phyloP scores from a whole-genome alignment of 2,797 vertebrate species.

The Pelochelys cantorii region DNA sequence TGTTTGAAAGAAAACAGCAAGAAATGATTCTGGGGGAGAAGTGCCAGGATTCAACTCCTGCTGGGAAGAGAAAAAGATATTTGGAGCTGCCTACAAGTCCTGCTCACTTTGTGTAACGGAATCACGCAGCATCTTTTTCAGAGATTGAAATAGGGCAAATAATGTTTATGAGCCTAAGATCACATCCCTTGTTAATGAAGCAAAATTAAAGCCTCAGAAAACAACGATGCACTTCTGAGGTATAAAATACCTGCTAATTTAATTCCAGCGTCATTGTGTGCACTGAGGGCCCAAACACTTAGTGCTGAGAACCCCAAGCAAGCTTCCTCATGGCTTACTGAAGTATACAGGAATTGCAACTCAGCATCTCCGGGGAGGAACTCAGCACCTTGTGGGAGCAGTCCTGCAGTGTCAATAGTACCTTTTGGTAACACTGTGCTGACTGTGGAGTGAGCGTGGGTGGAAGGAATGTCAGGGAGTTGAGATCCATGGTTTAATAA shows the following conservation, averaged over 20 bases:
- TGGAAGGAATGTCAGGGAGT: background rate
- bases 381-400: background rate
- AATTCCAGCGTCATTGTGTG: background rate
- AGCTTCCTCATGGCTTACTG: background rate
- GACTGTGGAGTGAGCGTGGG: accelerated
- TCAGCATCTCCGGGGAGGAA: background rate
- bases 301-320: background rate
- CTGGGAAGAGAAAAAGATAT: constrained; percentile 57
- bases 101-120: constrained; percentile 51
- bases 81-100: constrained; percentile 48
- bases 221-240: background rate
- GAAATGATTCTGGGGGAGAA: constrained; percentile 68
- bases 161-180: background rate
- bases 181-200: background rate
- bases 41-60: constrained; percentile 68
- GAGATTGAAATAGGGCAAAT: constrained; percentile 29
- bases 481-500: background rate
- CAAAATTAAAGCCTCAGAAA: background rate
- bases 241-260: background rate
- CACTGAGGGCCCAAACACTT: background rate
- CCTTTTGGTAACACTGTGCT: background rate
- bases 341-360: background rate
- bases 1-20: constrained; percentile 67
- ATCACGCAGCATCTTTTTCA: constrained; percentile 22
- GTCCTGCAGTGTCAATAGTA: background rate